Percentiles rank a stretch among this genome's conserved stretches.
Conservation (phyloP, 2,888 invertebrate species). For the Smittia aterrima region DNA sequence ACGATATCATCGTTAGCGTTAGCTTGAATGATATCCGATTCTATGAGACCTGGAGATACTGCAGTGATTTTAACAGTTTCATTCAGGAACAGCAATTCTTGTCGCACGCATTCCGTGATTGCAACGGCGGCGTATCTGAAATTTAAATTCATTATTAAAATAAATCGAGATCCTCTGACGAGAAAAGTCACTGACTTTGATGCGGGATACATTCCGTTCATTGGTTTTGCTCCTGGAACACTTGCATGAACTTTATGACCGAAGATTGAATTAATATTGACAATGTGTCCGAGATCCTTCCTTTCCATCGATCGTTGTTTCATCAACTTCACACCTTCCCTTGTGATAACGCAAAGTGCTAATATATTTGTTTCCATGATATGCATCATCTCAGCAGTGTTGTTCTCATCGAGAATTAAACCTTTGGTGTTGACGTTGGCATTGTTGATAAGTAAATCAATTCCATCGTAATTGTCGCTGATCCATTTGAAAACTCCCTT, state of each 20-base stretch:
- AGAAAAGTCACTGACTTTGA: conserved; percentile 9
- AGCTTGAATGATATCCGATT: conserved; percentile 18
- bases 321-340: conserved; percentile 57
- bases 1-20: conserved; percentile 28
- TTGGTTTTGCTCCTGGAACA: conserved; percentile 46
- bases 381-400: conserved; percentile 50
- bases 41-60: conserved; percentile 13
- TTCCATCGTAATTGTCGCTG: conserved; percentile 46
- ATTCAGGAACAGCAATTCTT: conserved; percentile 48
- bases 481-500: conserved; percentile 46
- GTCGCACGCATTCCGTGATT: conserved; percentile 49
- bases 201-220: conserved; percentile 47
- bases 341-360: conserved; percentile 55
- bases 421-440: conserved; percentile 45
- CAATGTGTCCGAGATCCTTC: conserved; percentile 47
- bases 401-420: conserved; percentile 46
- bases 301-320: conserved; percentile 52
- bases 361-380: conserved; percentile 57
- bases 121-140: conserved; percentile 49
- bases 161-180: neutral
- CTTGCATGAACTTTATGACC: conserved; percentile 27
- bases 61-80: conserved; percentile 47
- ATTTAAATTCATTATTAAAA: conserved; percentile 44
- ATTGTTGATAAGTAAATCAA: conserved; percentile 47
- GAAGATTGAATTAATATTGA: conserved; percentile 37